Percentiles rank a stretch among this genome's conserved stretches.
Evolutionary conservation across 2,888 invertebrate species (phyloP).

Genomic region (Emmelina monodactyla): DNA sequence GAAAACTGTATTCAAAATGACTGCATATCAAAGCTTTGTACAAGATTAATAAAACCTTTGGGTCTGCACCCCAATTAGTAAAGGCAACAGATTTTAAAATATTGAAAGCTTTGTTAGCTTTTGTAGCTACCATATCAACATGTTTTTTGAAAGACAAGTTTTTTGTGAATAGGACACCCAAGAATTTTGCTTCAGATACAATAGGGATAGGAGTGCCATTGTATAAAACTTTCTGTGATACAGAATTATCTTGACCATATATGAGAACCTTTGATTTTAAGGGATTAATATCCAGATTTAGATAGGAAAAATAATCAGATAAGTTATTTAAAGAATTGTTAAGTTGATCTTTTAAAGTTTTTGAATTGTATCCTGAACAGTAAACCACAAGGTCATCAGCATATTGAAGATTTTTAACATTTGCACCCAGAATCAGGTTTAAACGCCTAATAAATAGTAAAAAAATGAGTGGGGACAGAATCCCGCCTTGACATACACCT

Average conservation of each 20-base stretch:
- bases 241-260: conserved; percentile 1
- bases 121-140: neutral
- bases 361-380: neutral
- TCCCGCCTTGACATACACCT: conserved; percentile 14
- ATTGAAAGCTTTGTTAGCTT: conserved; percentile 1
- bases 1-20: conserved; percentile 5
- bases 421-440: conserved; percentile 9
- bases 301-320: conserved; percentile 3
- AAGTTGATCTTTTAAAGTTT: neutral
- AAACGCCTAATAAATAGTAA: conserved; percentile 11
- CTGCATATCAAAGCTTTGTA: conserved; percentile 4
- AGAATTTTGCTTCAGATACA: conserved; percentile 3
- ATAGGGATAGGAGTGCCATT: conserved; percentile 1
- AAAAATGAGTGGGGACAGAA: conserved; percentile 9
- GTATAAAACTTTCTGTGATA: neutral
- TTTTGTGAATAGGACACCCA: conserved; percentile 6
- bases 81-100: conserved; percentile 1
- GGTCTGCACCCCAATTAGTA: conserved; percentile 6
- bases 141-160: conserved; percentile 5
- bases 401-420: conserved; percentile 11
- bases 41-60: conserved; percentile 4
- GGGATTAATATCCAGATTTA: conserved; percentile 1
- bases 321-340: conserved; percentile 2
- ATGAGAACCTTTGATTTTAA: conserved; percentile 5
- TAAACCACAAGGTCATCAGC: conserved; percentile 9